Conservation (phyloP, 2,113 vertebrate species). For the Tachycineta bicolor region DNA sequence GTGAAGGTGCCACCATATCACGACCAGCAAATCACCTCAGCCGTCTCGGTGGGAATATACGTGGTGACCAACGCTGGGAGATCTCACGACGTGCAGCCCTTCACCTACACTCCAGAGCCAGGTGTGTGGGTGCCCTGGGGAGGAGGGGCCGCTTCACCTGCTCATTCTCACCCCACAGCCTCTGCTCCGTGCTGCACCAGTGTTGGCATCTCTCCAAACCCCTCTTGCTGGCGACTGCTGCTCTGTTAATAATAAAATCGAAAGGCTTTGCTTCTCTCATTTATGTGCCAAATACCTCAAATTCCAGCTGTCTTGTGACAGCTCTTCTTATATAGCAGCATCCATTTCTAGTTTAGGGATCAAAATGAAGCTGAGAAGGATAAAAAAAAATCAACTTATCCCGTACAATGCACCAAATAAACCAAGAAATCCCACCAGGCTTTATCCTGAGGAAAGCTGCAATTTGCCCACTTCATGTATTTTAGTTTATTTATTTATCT, state of each 20-base stretch:
- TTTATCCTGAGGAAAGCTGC: background rate
- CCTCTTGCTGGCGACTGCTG: background rate
- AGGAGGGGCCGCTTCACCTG: background rate
- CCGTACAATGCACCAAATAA: background rate
- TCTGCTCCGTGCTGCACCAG: background rate
- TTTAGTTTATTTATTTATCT: background rate
- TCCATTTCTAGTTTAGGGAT: background rate
- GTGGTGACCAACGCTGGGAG: conserved; percentile 95
- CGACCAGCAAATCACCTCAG: conserved; percentile 85
- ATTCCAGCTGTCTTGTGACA: background rate
- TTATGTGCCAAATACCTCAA: background rate
- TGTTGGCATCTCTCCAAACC: background rate
- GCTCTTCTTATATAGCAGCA: background rate
- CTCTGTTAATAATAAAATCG: background rate
- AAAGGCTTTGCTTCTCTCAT: background rate
- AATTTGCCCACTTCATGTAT: background rate
- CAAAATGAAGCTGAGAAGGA: background rate
- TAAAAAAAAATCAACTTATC: background rate
- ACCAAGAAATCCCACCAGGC: background rate
- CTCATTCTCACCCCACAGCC: background rate
- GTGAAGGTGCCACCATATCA: conserved; percentile 96
- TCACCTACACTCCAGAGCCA: conserved; percentile 95
- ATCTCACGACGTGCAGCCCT: conserved; percentile 93
- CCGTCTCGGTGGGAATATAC: conserved; percentile 92
- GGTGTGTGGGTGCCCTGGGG: conserved; percentile 70